Conservation (phyloP, 2,888 invertebrate species). For the Melinaea menophilus region DNA sequence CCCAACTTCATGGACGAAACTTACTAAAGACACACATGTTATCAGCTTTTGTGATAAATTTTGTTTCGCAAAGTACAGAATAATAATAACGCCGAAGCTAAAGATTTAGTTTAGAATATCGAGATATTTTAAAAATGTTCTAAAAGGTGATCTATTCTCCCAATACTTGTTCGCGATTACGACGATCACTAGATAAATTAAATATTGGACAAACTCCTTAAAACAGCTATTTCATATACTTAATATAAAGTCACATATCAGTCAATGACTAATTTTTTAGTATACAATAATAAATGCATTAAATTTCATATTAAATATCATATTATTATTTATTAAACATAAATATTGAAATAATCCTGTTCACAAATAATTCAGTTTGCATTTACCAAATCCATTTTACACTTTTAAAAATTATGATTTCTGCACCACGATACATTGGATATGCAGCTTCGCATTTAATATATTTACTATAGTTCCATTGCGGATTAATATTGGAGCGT, state of each 20-base stretch:
- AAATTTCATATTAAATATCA: too few relatives aligned
- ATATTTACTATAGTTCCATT: constrained; percentile 29
- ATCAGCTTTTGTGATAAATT: neutral
- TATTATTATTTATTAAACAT: too few relatives aligned
- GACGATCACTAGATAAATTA: too few relatives aligned
- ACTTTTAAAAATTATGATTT: constrained; percentile 20
- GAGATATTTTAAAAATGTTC: neutral
- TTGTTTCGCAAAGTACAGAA: neutral
- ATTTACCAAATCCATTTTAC: constrained; percentile 12
- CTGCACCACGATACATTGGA: constrained; percentile 24
- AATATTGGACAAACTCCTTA: too few relatives aligned
- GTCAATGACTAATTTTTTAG: too few relatives aligned
- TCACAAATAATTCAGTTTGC: constrained; percentile 14
- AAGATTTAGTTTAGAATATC: neutral
- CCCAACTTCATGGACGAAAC: neutral
- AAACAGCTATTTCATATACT: too few relatives aligned
- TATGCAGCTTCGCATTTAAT: constrained; percentile 30
- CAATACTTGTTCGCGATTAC: too few relatives aligned
- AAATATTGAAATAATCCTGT: neutral
- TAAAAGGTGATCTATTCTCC: neutral
- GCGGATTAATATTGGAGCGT: constrained; percentile 33
- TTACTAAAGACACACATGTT: neutral
- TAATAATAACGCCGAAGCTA: neutral
- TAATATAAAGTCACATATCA: too few relatives aligned
- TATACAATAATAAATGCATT: too few relatives aligned